Conservation (phyloP, 37 sponge, comb jelly and placozoan species). For the Tethya wilhelma region DNA sequence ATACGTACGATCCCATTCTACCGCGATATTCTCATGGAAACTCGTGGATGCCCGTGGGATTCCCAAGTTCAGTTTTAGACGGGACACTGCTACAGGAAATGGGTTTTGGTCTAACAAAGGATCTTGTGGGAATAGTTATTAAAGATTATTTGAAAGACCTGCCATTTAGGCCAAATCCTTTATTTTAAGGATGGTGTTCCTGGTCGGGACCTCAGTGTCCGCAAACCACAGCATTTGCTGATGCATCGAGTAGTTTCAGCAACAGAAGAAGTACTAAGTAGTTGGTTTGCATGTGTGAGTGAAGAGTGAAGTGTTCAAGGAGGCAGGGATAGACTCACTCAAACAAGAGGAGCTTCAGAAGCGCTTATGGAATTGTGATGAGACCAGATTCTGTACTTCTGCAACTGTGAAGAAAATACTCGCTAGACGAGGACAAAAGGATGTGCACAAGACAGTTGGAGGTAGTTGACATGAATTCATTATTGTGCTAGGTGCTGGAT, state of each 20-base stretch:
- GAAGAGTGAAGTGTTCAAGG: constrained; percentile 1
- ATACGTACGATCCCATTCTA: too few relatives aligned
- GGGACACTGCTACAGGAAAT: constrained; percentile 50
- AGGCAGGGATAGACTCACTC: neutral
- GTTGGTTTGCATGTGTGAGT: constrained; percentile 19
- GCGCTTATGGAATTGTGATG: too few relatives aligned
- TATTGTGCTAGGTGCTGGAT: too few relatives aligned
- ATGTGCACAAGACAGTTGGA: constrained; percentile 57
- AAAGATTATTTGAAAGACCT: constrained; percentile 39
- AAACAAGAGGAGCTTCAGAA: too few relatives aligned
- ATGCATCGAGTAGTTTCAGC: too few relatives aligned
- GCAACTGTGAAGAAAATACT: constrained; percentile 25
- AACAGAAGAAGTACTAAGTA: constrained; percentile 19
- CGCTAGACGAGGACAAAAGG: constrained; percentile 47
- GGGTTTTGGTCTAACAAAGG: constrained; percentile 59
- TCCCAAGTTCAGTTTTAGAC: constrained; percentile 16
- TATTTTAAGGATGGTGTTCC: too few relatives aligned
- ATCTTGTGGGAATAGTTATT: constrained; percentile 43
- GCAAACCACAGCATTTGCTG: too few relatives aligned
- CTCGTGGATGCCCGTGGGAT: too few relatives aligned
- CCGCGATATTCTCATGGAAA: too few relatives aligned
- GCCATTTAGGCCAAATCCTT: constrained; percentile 25
- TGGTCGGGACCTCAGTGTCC: too few relatives aligned
- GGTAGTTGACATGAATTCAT: constrained; percentile 63
- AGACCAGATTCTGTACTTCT: too few relatives aligned